Base-by-base conservation (phyloP, 2,113 vertebrate species). In the Tragelaphus strepsiceros region DNA sequence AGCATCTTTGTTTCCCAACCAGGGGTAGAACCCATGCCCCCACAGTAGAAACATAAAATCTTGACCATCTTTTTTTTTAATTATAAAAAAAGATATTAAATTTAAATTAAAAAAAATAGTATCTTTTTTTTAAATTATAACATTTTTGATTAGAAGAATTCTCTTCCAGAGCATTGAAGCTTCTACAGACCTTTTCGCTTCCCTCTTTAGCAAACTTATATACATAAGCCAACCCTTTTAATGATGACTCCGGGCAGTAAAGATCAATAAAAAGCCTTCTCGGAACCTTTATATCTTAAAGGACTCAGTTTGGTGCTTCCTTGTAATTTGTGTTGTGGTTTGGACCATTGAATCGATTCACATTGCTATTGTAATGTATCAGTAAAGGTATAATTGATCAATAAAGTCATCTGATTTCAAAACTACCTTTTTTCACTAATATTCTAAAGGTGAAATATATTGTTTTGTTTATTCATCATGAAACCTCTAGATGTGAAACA, bases 111-210 rank as follows among this genome's bases (percentile, higher is more conserved):
- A 49, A 49, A 49, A 49, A 2, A 49, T 49, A 49, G 2, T 49
- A 12, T 49, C 11, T 49, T 12, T 96, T 93, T 96, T 85, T 94
- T 96, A 96, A 97, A 98, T 84, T 98, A 98, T 98, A 98, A 39
- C 97, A 94, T 98, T 98, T 98, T 98, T 97, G 97, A 98, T 97
- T 97, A 96, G 97, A 96, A 97, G 92, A 97, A 88, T 98, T 96
- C 92, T 93, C 96, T 97, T 97, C 96, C 98, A 96, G 97, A 90
- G 96, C 93, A 95, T 56, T 67, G 98, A 97, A 94, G 97, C 96
- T 96, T 78, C 74, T 98, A 97, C 85, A 95, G 96, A 97, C 95
- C 96, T 97, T 97, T 97, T 93, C 82, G 19, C 95, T 97, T 93
- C 89, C 83, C 87, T 67, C 64, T 88, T 54, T 61, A 91, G 91